Evolutionary conservation across 92 coral and sea anemone species (phyloP).

Genomic region (Palythoa caribaeorum): DNA sequence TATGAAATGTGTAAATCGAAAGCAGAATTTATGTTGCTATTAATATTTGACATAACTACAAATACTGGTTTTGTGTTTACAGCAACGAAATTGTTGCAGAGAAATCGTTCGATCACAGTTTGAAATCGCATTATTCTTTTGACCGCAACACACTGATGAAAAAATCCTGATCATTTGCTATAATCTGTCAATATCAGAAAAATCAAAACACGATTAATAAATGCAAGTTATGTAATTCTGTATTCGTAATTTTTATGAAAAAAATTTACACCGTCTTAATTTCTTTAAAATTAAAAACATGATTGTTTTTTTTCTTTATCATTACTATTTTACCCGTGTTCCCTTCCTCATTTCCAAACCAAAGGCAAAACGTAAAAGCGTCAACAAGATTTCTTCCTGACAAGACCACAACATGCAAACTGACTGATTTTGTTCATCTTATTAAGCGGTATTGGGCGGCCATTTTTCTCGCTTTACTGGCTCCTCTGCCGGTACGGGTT

Average conservation of each 20-base stretch:
- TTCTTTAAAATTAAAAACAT: neutral
- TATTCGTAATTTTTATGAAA: neutral
- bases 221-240: neutral
- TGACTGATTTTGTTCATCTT: neutral
- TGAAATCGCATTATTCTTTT: neutral
- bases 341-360: neutral
- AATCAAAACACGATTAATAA: neutral
- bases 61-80: constrained; percentile 2
- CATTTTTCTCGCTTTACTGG: neutral
- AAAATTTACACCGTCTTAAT: neutral
- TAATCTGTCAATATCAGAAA: neutral
- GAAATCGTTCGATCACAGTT: neutral
- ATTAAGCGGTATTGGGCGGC: neutral
- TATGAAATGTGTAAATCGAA: neutral
- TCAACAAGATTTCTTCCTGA: neutral
- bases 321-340: neutral
- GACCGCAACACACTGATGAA: neutral
- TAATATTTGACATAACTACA: neutral
- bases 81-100: neutral
- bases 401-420: neutral
- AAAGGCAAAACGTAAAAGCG: neutral
- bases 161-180: neutral
- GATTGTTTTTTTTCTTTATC: neutral
- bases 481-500: neutral
- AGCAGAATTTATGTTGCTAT: neutral